A percentile compares a stretch with the other conserved stretches of the same genome.
Evolutionary conservation across 2,888 invertebrate genomes (phyloP).

Genomic region (Balanococcus diminutus): DNA sequence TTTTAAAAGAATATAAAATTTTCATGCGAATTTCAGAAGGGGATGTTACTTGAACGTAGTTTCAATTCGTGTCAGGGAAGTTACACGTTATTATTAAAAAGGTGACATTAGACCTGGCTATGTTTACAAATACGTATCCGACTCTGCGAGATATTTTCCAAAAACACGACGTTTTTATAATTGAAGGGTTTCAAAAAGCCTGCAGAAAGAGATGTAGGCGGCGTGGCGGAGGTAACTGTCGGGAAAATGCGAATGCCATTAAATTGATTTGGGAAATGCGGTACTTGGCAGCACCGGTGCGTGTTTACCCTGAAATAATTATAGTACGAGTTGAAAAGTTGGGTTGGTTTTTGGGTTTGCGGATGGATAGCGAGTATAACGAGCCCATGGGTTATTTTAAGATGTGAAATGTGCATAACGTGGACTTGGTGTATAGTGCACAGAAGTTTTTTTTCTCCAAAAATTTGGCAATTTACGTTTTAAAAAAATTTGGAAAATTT

Average conservation of each 20-base stretch:
- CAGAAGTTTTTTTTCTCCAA: too few species aligned
- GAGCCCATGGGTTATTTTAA: not conserved
- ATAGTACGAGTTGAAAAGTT: slow-evolving; percentile 22
- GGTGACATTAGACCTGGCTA: not conserved
- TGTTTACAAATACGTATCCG: not conserved
- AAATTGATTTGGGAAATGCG: slow-evolving; percentile 19
- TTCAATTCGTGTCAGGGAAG: not conserved
- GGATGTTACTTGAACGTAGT: not conserved
- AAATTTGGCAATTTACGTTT: too few species aligned
- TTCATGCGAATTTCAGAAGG: too few species aligned
- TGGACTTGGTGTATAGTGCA: too few species aligned
- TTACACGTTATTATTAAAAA: not conserved
- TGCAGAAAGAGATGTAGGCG: not conserved
- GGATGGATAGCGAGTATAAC: not conserved
- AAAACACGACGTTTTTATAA: not conserved
- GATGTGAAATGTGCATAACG: too few species aligned
- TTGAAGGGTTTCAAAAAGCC: not conserved
- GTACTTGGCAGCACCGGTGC: not conserved
- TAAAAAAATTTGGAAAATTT: too few species aligned
- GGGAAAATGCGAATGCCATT: not conserved
- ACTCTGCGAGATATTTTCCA: not conserved
- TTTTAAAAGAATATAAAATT: not conserved
- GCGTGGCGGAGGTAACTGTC: not conserved
- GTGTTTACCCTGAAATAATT: slow-evolving; percentile 32
- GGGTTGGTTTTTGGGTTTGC: not conserved